Evolutionary conservation across 2,113 vertebrate species (phyloP), one percentile per base, ranked within the genome.

Genomic region (Microcebus tavaratra): DNA sequence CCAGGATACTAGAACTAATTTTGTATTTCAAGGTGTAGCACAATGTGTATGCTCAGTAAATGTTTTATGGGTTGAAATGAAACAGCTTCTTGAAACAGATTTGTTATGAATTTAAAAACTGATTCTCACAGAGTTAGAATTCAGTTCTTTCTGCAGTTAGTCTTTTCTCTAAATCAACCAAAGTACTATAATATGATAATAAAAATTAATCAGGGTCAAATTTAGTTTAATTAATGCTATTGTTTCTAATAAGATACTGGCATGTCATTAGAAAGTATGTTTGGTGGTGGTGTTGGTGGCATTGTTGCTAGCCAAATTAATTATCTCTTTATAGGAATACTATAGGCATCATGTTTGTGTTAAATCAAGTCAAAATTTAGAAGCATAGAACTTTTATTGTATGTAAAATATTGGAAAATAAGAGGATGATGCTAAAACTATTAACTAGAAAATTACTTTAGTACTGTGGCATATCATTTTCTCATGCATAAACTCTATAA

Each of bases 381-480:
- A 96, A 95, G 42, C 88, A 78, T 86, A 95, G 91, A 96, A 91
- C 63, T 91, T 96, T 90, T 91, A 89, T 92, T 91, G 29, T 93
- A 96, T 94, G 80, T 91, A 98, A 97, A 98, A 96, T 98, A 97
- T 76, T 97, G 85, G 63, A 91, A 96, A 98, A 96, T 97, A 97
- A 98, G 84, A 97, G 42, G 79, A 93, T 93, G 94, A 97, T 94
- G 97, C 42, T 98, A 97, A 98, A 98, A 92, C 97, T 95, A 97
- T 97, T 88, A 98, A 88, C 80, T 98, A 97, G 97, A 98, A 98
- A 98, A 98, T 98, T 95, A 97, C 88, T 97, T 98, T 94, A 97
- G 65, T 96, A 95, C 45, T 80, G 61, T 90, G 96, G 67, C 85
- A 86, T 95, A 95, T 94, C 3, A 21, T 98, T 97, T 96, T 97